Base-by-base conservation (phyloP, 2,888 invertebrate genomes). In the Tetragnatha montana region DNA sequence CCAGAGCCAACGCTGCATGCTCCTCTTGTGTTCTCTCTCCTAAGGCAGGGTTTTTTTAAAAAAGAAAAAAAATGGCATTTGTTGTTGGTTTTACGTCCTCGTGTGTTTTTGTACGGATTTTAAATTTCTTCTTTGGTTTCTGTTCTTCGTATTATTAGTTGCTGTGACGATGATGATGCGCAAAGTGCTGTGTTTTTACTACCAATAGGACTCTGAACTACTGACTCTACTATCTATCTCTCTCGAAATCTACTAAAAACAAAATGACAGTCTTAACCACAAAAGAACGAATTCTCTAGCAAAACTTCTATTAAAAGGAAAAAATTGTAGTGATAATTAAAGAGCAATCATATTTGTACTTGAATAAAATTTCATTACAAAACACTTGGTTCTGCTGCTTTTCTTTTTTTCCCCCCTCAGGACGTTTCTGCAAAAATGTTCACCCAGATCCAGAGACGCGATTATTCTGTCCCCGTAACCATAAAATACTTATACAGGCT, bases 311-410 rank as follows among this genome's bases (percentile, higher is more conserved):
- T 60, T 60, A 60, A 35, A 60, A 17, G 78, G 35, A 35, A 47
- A 82, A 90, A 90, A 82, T 74, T 86, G 89, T 90, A 90, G 89
- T 76, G 50, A 78, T 81, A 81, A 90, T 89, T 85, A 81, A 89
- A 85, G 78, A 86, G 89, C 89, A 90, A 90, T 90, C 89, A 90
- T 90, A 74, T 90, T 90, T 90, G 89, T 90, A 90, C 89, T 90
- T 90, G 81, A 90, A 90, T 90, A 90, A 90, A 90, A 79, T 88
- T 88, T 84, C 82, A 82, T 73, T 74, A 73, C 22, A 60, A 70
- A 69, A 49, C 21, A 4, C 70, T 60, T 4, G 35, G 68, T 22
- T 60, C 17, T 1, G 35, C 6, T 76, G 8, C 19, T 0, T 49
- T 49, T 50, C 71, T 10, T 71, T 17, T 81, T 71, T 68, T 8